Evolutionary conservation across 2,113 vertebrate species (phyloP), one percentile per base, ranked within the genome.

Genomic region (Ariopsis seemanni): DNA sequence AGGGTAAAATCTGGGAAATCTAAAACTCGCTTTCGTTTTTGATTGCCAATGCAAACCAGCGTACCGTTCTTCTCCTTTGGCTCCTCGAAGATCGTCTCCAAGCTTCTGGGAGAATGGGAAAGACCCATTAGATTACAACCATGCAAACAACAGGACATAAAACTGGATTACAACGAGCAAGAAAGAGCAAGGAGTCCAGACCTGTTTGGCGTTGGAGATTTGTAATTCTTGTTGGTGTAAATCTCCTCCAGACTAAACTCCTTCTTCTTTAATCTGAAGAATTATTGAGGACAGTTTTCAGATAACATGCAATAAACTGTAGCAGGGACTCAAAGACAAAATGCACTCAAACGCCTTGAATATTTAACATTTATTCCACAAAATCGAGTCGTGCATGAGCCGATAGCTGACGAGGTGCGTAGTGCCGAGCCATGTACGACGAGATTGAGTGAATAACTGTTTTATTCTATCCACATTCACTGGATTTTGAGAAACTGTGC

Each of bases 191-290:
- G 25, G 1, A 65, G 17, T 18, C 77, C 90, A 86, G 90, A 99
- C 98, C 98, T 97, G 94, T 96, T 96, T 82, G 95, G 91, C 85
- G 96, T 95, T 85, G 98, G 98, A 42, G 96, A 96, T 78, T 96
- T 97, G 87, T 99, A 99, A 92, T 99, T 99, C 94, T 99, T 98
- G 93, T 99, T 99, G 85, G 98, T 99, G 90, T 99, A 99, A 91
- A 99, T 99, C 95, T 99, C 98, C 94, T 99, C 98, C 92, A 99
- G 95, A 92, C 97, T 99, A 93, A 99, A 99, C 91, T 98, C 97
- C 89, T 98, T 99, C 93, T 99, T 99, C 94, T 97, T 98, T 91
- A 98, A 92, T 92, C 98, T 99, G 75, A 82, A 42, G 3, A 42
- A 42, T 42, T 42, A 42, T 65, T 8, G 25, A 27, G 62, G 22